Evolutionary conservation across 92 coral and sea anemone genomes (phyloP).

Genomic region (Micromussa lordhowensis): DNA sequence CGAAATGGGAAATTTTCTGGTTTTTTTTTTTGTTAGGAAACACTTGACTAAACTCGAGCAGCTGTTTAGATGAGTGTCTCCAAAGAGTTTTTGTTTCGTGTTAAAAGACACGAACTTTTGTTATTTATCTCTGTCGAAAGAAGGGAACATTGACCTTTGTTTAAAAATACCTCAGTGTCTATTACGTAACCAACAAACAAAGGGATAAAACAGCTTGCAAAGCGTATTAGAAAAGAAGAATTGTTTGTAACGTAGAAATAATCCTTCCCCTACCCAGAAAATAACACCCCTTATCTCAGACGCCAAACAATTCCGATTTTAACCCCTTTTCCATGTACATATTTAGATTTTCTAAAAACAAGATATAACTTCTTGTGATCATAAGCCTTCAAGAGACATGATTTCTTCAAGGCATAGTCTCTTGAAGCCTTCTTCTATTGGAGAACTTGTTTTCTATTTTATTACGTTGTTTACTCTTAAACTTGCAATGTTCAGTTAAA

Average conservation of each 20-base stretch:
- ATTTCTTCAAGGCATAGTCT: too few species aligned
- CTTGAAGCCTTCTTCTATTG: too few species aligned
- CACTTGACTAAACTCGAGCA: background rate
- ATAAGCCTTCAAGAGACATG: too few species aligned
- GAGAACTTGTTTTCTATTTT: background rate
- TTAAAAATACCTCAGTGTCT: too few species aligned
- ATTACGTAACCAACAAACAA: background rate
- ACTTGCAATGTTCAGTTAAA: background rate
- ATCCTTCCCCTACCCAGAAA: background rate
- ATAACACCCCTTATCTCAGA: background rate
- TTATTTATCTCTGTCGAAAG: background rate
- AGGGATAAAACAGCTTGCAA: background rate
- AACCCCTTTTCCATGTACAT: background rate
- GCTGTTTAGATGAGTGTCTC: background rate
- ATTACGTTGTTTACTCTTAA: background rate
- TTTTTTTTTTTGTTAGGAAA: background rate
- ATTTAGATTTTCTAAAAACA: background rate
- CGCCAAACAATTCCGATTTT: background rate
- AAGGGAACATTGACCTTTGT: background rate
- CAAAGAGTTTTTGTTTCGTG: background rate
- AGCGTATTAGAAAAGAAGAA: background rate
- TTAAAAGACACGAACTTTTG: background rate
- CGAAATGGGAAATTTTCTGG: background rate
- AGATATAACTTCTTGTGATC: too few species aligned
- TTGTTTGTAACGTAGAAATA: background rate